These are phyloP conservation scores for Carlito syrichta DNA, from an alignment of 2,113 vertebrate species.

Conservation along the genomic window DNA sequence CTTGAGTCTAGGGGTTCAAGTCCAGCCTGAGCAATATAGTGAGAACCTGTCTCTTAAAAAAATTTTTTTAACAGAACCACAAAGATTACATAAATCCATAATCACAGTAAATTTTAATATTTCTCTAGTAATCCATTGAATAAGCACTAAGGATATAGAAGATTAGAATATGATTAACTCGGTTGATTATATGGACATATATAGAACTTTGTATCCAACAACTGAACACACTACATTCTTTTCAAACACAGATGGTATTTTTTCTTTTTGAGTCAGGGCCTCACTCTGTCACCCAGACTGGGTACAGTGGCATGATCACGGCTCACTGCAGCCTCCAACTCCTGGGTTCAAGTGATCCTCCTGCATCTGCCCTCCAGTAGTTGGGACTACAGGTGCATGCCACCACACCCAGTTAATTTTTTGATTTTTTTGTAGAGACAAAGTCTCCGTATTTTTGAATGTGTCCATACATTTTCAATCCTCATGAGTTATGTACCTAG, in stretches of 20 bases:
- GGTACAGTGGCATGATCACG: too few relatives aligned
- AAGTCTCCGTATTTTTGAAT: too few relatives aligned
- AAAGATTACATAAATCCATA: background rate
- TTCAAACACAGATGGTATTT: background rate
- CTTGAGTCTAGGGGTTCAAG: background rate
- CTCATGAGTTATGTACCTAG: too few relatives aligned
- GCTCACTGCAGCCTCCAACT: too few relatives aligned
- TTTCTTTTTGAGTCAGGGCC: too few relatives aligned
- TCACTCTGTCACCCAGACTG: too few relatives aligned
- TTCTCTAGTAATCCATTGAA: background rate
- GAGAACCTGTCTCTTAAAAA: background rate
- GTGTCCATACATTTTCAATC: too few relatives aligned
- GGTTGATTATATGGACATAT: background rate
- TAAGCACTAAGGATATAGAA: background rate
- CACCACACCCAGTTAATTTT: too few relatives aligned
- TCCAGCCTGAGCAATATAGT: background rate
- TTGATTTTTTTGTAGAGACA: too few relatives aligned
- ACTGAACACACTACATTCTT: background rate
- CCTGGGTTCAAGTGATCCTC: too few relatives aligned
- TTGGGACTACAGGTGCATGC: too few relatives aligned
- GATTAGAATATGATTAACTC: background rate
- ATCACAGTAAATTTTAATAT: background rate
- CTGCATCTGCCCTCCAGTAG: too few relatives aligned
- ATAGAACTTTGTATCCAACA: background rate
- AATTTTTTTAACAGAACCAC: background rate